Evolutionary conservation across 2,888 invertebrate genomes (phyloP), one percentile per base, ranked within the genome.

Genomic region (Galeopsomyia nigrocyanea): DNA sequence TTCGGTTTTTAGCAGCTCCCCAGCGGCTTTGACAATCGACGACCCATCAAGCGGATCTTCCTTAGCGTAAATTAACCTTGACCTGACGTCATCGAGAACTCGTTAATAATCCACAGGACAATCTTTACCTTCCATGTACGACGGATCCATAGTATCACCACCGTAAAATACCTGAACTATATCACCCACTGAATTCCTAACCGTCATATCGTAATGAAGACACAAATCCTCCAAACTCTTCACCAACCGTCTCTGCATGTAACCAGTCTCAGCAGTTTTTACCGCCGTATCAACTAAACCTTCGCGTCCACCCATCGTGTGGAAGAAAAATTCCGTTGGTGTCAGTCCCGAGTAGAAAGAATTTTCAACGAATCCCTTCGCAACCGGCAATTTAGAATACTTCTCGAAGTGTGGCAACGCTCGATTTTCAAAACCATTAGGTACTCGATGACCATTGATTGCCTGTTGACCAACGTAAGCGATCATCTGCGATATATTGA

Each of bases 401-500:
- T 94, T 91, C 81, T 94, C 93, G 87, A 97, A 98, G 88, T 98
- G 97, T n/a, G 98, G 98, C 75, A 99, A 87, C 0, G 97, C 95
- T 68, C 98, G 88, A 85, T 96, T 93, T 84, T 97, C 97, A 86
- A 99, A 99, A 2, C 99, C 98, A 88, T 99, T 95, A 13, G 98
- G 97, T 9, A 99, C 98, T 70, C 99, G 91, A 87, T 97, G 96
- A 21, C 99, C 99, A 87, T 96, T 98, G 72, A 99, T 92, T 78
- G 98, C 98, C 88, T 99, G 99, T 85, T 99, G 99, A 0, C 99
- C 99, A 9, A 99, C 99, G 88, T 99, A 99, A 21, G 98, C 86
- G 78, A 99, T 98, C 99, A 99, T 99, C 88, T 99, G 99, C 0
- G 98, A 98, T 81, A 99, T 99, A 87, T 99, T 99, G 87, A 99